Evolutionary conservation across 1,140 invertebrate genomes (phyloP), one percentile per base, ranked within the genome.

Genomic region (Sycobia sp.): DNA sequence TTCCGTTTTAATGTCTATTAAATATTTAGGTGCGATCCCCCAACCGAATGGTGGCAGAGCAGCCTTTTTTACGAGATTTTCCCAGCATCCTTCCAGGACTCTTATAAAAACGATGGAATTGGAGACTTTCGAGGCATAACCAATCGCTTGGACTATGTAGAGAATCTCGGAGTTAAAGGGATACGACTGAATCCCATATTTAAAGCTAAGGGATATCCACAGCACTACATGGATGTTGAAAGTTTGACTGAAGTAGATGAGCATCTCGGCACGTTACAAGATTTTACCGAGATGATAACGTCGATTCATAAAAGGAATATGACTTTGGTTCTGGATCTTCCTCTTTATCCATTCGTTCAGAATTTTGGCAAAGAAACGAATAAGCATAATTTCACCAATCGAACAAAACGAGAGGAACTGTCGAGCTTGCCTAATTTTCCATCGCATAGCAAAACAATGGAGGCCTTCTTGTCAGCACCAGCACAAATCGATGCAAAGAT

Each of bases 31-130:
- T 82, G 76, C 71, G 74, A 80, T 60, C 75, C 86, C 9, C 68
- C 76, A 9, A 77, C 83, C 2, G 82, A 89, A 56, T 95, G 92
- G 92, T 91, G 91, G 83, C 89, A 92, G 82, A 90, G 91, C 13
- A 86, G 85, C 53, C 81, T 92, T 1, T 88, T 93, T 69, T 94
- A 94, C 72, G 91, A 94, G 80, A 87, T 94, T 55, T 92, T 92
- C 69, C 90, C 91, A 3, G 89, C 89, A 0, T 91, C 90, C 43
- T 94, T 92, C 72, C 86, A 91, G 74, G 91, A 93, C 71, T 88
- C 88, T 0, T 86, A 89, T 70, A 77, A 77, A 50, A 86, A 88
- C 65, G 88, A 91, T 75, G 90, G 89, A 3, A 84, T 88, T 66
- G 91, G 91, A 25, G 90, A 94, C 75, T 75, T 94, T 0, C 85